Conservation (phyloP, 1,140 invertebrate species). For the Pogonognathellus flavescens region DNA sequence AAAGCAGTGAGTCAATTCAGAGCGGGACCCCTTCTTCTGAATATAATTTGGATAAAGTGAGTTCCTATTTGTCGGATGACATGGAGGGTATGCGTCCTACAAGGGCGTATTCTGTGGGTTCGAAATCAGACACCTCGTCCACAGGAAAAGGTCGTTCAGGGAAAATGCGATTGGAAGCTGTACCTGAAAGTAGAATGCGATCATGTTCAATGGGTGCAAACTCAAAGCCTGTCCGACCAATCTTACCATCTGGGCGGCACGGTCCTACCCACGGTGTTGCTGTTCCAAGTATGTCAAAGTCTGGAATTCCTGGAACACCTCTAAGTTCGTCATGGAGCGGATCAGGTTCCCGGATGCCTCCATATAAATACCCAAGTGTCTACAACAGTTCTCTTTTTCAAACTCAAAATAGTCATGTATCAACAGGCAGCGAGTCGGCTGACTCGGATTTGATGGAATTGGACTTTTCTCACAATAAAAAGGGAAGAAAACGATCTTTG, state of each 20-base stretch:
- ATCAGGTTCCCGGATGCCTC: slow-evolving; percentile 62
- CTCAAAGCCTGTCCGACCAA: slow-evolving; percentile 26
- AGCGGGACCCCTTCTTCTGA: slow-evolving; percentile 80
- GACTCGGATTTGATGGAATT: slow-evolving; percentile 65
- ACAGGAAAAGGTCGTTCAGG: slow-evolving; percentile 59
- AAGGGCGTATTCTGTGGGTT: slow-evolving; percentile 90
- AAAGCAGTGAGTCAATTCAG: slow-evolving; percentile 79
- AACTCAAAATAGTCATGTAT: slow-evolving; percentile 9
- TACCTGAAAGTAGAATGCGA: slow-evolving; percentile 53
- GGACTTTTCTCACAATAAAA: slow-evolving; percentile 66
- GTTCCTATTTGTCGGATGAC: slow-evolving; percentile 75
- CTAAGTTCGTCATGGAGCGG: slow-evolving; percentile 65
- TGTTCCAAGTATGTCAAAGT: not conserved
- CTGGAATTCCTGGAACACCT: not conserved
- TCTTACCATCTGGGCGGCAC: slow-evolving; percentile 33
- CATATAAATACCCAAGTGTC: slow-evolving; percentile 38
- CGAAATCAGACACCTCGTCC: slow-evolving; percentile 74
- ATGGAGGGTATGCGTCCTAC: slow-evolving; percentile 75
- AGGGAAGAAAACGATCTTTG: slow-evolving; percentile 62
- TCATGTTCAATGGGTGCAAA: slow-evolving; percentile 30
- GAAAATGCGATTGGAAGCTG: slow-evolving; percentile 64
- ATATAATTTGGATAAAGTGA: slow-evolving; percentile 77
- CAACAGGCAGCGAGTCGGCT: slow-evolving; percentile 45
- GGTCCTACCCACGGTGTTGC: not conserved
- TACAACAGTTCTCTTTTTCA: slow-evolving; percentile 21